These are phyloP conservation scores for Sylvilagus floridanus DNA, from an alignment of 2,797 vertebrate genomes.

Conservation along the genomic window DNA sequence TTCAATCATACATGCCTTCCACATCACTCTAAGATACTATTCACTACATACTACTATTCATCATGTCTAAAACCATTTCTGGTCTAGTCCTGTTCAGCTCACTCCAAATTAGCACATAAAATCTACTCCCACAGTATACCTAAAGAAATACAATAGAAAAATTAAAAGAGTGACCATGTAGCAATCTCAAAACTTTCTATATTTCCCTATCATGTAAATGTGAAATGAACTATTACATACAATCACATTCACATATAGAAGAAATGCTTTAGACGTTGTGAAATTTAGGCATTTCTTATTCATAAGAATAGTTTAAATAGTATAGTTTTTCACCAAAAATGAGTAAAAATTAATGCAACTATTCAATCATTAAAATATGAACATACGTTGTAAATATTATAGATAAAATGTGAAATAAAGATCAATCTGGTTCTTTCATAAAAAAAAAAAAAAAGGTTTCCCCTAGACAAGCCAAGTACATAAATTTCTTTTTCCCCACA, in stretches of 20 bases:
- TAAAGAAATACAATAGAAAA: neutral
- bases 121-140: neutral
- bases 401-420: slow-evolving; percentile 17
- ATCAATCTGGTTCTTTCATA: slow-evolving; percentile 23
- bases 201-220: neutral
- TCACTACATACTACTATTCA: neutral
- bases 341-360: neutral
- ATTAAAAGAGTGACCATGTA: neutral
- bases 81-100: neutral
- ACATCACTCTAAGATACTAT: neutral
- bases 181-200: neutral
- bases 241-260: neutral
- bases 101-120: neutral
- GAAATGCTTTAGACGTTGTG: neutral
- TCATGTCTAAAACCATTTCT: neutral
- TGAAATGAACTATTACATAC: neutral
- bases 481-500: neutral
- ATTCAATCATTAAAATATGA: slow-evolving; percentile 22
- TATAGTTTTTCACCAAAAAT: slow-evolving; percentile 25
- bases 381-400: neutral
- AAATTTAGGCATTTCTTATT: neutral
- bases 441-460: neutral
- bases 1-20: neutral
- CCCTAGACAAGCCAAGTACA: neutral
- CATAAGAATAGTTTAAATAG: slow-evolving; percentile 16